Evolutionary conservation across 1,140 invertebrate genomes (phyloP), one percentile per base, ranked within the genome.

Genomic region (Penaeus vannamei): DNA sequence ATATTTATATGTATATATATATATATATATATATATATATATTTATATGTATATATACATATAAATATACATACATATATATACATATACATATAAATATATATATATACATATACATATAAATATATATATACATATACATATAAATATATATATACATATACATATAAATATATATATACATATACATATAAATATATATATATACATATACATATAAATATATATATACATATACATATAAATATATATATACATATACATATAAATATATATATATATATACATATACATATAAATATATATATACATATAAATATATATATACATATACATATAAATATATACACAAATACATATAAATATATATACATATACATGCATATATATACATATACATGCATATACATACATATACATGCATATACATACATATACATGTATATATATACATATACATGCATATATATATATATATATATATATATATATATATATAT

Each of bases 381-480:
- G n/a, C n/a, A 64, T 64, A 64, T 64, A 64, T 64, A 64, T 64
- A 64, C n/a, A 64, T 64, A 64, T 64, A 64, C n/a, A 64, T 64
- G n/a, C n/a, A 64, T 64, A 64, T 64, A 64, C n/a, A 64, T 64
- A 64, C n/a, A 64, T 64, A 64, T 64, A 64, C n/a, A 64, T 64
- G 62, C n/a, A 64, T 64, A 64, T 64, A 64, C n/a, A n/a, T 64
- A 64, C n/a, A 64, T 64, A 64, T 64, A 64, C n/a, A 64, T 64
- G n/a, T 64, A 64, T 64, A 64, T 64, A 64, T 64, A 64, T 64
- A 64, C n/a, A n/a, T 64, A 64, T 64, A 64, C n/a, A 64, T 64
- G n/a, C n/a, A 64, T 19, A 64, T 19, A 19, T n/a, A 64, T n/a
- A 64, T 64, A 19, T 64, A 19, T 17, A 64, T 17, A n/a, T 64